Evolutionary conservation across 1,140 invertebrate genomes (phyloP).

Genomic region (Drepana arcuata): DNA sequence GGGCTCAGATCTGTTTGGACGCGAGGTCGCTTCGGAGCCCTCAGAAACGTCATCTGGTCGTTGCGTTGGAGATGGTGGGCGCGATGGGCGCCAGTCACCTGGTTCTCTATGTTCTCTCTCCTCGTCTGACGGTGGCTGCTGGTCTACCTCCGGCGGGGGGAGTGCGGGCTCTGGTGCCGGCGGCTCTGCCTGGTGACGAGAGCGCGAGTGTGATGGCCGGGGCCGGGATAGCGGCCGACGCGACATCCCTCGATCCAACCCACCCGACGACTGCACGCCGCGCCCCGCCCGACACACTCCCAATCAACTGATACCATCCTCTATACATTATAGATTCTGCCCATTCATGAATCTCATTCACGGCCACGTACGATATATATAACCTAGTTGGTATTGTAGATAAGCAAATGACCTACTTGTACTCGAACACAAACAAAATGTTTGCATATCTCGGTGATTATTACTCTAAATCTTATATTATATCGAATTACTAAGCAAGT

Average conservation of each 20-base stretch:
- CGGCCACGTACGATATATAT: no score
- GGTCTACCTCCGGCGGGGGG: constrained; percentile 46
- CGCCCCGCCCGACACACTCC: constrained; percentile 19
- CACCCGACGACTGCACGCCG: constrained; percentile 43
- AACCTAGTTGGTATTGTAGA: constrained; percentile 9
- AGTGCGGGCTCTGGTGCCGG: constrained; percentile 46
- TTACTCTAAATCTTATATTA: no score
- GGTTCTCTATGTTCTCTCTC: constrained; percentile 50
- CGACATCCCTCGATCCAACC: constrained; percentile 47
- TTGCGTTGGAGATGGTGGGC: constrained; percentile 57
- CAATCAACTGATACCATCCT: constrained; percentile 50
- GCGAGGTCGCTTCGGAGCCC: constrained; percentile 48
- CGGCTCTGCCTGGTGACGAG: constrained; percentile 49
- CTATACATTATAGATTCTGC: no score
- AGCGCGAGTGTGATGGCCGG: constrained; percentile 36
- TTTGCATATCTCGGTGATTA: no score
- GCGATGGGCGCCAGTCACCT: constrained; percentile 55
- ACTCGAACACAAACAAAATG: constrained; percentile 2
- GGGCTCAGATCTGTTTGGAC: constrained; percentile 52
- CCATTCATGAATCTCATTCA: no score
- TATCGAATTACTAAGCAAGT: no score
- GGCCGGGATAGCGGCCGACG: constrained; percentile 45
- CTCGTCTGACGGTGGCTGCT: constrained; percentile 44
- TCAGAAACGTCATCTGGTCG: constrained; percentile 53
- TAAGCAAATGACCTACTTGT: not conserved